Base-by-base conservation (phyloP, 2,113 vertebrate species). In the Albula glossodonta region DNA sequence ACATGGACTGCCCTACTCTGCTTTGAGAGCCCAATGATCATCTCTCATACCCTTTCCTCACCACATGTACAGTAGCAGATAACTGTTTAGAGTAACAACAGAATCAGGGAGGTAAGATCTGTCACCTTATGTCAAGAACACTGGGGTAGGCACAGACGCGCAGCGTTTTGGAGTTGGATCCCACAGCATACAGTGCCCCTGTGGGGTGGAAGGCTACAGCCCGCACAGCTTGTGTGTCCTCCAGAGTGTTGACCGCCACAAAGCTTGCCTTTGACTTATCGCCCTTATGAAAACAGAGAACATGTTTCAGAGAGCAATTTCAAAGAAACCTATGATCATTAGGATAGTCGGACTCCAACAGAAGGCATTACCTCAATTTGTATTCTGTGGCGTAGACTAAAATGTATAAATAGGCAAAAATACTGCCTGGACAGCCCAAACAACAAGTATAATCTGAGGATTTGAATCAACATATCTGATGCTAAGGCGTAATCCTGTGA, bases 141-240 rank as follows among this genome's bases (percentile, higher is more conserved):
- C 99, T 98, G 22, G 98, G 98, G 89, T 99, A 99, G 85, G 97
- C 97, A 90, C 98, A 99, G 25, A 99, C 98, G 15, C 98, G 95
- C 77, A 99, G 92, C 1, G 98, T 99, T 95, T 99, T 99, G 78
- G 98, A 99, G 94, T 99, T 99, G 88, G 98, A 99, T 51, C 98
- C 98, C 80, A 99, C 97, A 53, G 98, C 98, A 83, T 99, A 99
- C 53, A 99, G 94, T 74, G 93, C 91, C 60, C 98, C 98, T 84
- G 96, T 95, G 41, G 98, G 98, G 93, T 99, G 98, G 90, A 99
- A 99, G 89, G 98, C 97, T 86, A 99, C 98, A 19, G 98, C 98
- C 88, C 98, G 96, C 80, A 99, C 95, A 82, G 98, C 98, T 91
- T 99, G 98, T 5, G 98, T 98, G 78, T 99, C 98, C 91, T 99